Evolutionary conservation across 2,797 vertebrate species (phyloP), one percentile per base, ranked within the genome.

Genomic region (Hydrocynus forskahlii): DNA sequence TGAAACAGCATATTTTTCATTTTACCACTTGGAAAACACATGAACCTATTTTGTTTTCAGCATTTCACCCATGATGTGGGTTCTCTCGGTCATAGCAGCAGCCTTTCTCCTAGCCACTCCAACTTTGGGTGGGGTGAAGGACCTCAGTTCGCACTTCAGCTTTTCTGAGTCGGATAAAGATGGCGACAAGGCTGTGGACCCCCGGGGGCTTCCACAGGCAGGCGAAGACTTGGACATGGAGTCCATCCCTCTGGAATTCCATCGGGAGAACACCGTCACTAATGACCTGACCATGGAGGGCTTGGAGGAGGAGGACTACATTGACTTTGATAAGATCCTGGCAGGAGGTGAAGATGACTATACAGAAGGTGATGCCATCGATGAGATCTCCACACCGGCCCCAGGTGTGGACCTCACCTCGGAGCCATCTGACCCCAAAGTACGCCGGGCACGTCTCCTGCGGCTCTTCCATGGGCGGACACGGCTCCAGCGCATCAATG

Each of bases 231-330:
- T 88, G 0, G 88, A 93, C 52, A 67, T 93, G 68, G 79, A 90
- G 74, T 88, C 83, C 88, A 86, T 96, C 60, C 93, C 95, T 0
- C 84, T 94, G 0, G 95, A 96, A 68, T 97, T 95, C 88, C 96
- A 98, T 88, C 95, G 93, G 82, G 97, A 97, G 87, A 97, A 99
- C 87, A 99, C 98, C 0, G 94, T 99, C 84, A 99, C 98, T 7
- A 96, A 95, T 0, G 97, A 97, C 75, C 93, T 98, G 9, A 87
- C 96, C 38, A 81, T 92, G 29, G 97, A 97, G 23, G 97, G 93
- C 63, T 96, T 96, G 63, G 97, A 98, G 13, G 96, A 98, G 0
- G 96, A 97, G 0, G 98, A 99, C 85, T 99, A 99, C 4, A 86
- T 99, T 19, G 97, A 99, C 68, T 93, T 98, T 0, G 97, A 97